Percentiles rank a stretch among this genome's conserved stretches.
phyloP scores from a whole-genome alignment of 2,888 invertebrate genomes.

The Nudaria mundana region DNA sequence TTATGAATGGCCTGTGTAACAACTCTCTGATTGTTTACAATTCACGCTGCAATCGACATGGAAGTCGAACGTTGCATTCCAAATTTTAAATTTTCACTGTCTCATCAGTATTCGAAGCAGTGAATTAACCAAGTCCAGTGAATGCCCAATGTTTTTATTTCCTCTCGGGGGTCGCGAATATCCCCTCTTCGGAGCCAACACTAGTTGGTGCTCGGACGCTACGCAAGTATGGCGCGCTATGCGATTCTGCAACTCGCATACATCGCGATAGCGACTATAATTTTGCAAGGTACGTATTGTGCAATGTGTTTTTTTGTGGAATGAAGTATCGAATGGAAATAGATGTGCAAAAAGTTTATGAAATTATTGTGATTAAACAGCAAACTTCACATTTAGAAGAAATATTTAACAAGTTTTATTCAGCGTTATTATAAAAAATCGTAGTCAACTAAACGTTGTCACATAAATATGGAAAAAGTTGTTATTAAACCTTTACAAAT shows the following conservation, averaged over 20 bases:
- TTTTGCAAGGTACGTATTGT: conserved; percentile 35
- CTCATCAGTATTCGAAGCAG: conserved; percentile 21
- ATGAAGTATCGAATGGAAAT: too few species aligned
- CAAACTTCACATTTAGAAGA: too few species aligned
- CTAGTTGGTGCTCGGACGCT: conserved; percentile 13
- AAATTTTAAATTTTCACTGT: conserved; percentile 27
- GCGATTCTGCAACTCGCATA: conserved; percentile 25
- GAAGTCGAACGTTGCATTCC: conserved; percentile 5
- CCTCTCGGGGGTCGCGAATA: conserved; percentile 20
- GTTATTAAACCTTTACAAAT: too few species aligned
- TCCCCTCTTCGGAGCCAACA: conserved; percentile 24
- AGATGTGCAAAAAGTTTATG: too few species aligned
- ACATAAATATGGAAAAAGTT: too few species aligned
- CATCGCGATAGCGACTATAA: conserved; percentile 26
- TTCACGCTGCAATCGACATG: background rate
- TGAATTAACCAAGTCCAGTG: conserved; percentile 26
- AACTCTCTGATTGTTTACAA: too few species aligned
- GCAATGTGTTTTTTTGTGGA: too few species aligned
- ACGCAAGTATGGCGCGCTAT: conserved; percentile 46
- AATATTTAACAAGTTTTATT: too few species aligned
- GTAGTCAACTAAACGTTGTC: too few species aligned
- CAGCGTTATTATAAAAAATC: too few species aligned
- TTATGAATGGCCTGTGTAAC: background rate
- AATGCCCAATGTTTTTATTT: conserved; percentile 21
- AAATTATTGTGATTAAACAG: too few species aligned